Evolutionary conservation across 30 jellyfish, hydroid and myxozoan species (phyloP).

Genomic region (Chironex yamaguchii): DNA sequence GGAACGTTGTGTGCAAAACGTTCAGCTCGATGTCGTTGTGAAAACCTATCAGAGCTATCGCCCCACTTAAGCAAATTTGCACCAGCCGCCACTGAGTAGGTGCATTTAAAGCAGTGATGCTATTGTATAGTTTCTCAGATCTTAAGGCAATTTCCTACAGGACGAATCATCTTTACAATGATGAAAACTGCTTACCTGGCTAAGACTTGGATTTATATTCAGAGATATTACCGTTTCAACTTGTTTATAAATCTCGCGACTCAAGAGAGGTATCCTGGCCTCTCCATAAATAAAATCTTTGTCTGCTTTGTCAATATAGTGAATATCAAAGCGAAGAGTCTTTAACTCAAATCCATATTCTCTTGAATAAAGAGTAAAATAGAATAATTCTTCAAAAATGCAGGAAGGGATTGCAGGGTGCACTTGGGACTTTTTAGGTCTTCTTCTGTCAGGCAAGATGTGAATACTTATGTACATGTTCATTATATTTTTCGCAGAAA

Average conservation of each 20-base stretch:
- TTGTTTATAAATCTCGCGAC: constrained; percentile 86
- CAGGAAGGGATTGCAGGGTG: constrained; percentile 8
- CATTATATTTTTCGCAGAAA: constrained; percentile 49
- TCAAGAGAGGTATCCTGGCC: constrained; percentile 80
- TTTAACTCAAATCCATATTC: constrained; percentile 88
- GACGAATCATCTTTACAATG: too few species aligned
- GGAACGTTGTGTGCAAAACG: too few species aligned
- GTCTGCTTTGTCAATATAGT: constrained; percentile 63
- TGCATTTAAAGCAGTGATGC: too few species aligned
- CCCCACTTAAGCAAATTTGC: too few species aligned
- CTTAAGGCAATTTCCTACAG: too few species aligned
- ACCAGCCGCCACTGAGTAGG: too few species aligned
- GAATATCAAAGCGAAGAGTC: constrained; percentile 57
- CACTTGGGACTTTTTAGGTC: constrained; percentile 55
- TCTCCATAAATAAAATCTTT: constrained; percentile 79
- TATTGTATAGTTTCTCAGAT: too few species aligned
- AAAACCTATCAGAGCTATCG: too few species aligned
- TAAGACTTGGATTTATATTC: constrained; percentile 67
- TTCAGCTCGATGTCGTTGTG: too few species aligned
- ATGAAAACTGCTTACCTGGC: constrained; percentile 56
- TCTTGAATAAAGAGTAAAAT: constrained; percentile 75
- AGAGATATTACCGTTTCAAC: constrained; percentile 76
- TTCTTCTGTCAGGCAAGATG: constrained; percentile 81
- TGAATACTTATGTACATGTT: constrained; percentile 53
- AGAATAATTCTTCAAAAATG: constrained; percentile 67